Base-by-base conservation (phyloP, 2,113 vertebrate genomes). In the Dermatemys mawii region DNA sequence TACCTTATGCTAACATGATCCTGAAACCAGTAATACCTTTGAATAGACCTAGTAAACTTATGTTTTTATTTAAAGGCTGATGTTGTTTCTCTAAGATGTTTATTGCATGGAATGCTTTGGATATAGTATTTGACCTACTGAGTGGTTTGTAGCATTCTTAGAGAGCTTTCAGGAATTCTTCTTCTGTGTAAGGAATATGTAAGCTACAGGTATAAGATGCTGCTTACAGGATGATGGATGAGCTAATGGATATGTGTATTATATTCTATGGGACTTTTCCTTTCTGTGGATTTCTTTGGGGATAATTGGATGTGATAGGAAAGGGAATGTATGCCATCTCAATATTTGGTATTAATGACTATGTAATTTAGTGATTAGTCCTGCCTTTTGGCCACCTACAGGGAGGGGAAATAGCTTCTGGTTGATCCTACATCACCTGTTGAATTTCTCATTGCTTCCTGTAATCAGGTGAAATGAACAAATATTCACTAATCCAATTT, bases 121-220 rank as follows among this genome's bases (percentile, higher is more conserved):
- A 48, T 46, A 50, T 22, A 1, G 0, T 53, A 32, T 38, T 50
- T 50, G 75, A 19, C 48, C 44, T 54, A 41, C 9, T 0, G 0
- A 12, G 17, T 10, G 16, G 16, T 26, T 54, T 60, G 12, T 6
- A 38, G 79, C 50, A 9, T 16, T 54, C 49, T 67, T 73, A 50
- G 22, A 63, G 22, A 12, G 48, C 57, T 76, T 79, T 55, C 75
- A 51, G 75, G 24, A 50, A 22, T 13, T 32, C 73, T 81, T 75
- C 19, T 83, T 50, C 48, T 63, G 16, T 16, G 6, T 17, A 51
- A 55, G 7, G 8, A 14, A 6, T 32, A 29, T 29, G 4, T 48
- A 29, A 67, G 35, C 44, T 49, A 29, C 8, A 19, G 41, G 10
- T 54, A 27, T 21, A 46, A 54, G 35, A 50, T 90, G 35, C 80